Conservation (phyloP, 2,113 vertebrate genomes). For the Peromyscus polionotus region DNA sequence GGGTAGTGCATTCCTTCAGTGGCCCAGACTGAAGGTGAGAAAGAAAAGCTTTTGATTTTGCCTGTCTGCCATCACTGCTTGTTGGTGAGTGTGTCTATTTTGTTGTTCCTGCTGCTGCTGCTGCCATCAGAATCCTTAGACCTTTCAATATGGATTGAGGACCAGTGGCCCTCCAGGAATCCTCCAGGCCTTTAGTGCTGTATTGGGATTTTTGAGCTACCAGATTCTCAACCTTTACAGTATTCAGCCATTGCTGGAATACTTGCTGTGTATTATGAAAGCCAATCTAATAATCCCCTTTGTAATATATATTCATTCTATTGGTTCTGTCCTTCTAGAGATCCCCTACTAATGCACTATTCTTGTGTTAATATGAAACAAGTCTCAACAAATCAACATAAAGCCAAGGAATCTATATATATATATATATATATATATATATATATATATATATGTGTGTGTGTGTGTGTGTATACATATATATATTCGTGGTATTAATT, state of each 20-base stretch:
- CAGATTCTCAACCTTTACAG: not conserved
- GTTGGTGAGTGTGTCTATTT: not conserved
- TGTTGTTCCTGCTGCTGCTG: not conserved
- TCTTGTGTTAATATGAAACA: not conserved
- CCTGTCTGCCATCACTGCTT: not conserved
- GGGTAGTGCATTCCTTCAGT: not conserved
- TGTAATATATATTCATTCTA: not conserved
- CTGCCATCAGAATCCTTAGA: not conserved
- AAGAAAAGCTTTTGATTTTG: not conserved
- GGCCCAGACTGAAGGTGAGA: not conserved
- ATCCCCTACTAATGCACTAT: not conserved
- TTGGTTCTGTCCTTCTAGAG: not conserved
- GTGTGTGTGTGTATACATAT: too few relatives aligned
- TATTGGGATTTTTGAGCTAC: not conserved
- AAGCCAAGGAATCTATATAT: not conserved
- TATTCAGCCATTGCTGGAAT: not conserved
- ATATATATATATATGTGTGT: too few relatives aligned
- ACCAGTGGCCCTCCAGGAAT: not conserved
- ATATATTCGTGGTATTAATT: not conserved
- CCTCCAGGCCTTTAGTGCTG: not conserved
- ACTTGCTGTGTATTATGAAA: not conserved
- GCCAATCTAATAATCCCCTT: not conserved
- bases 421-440: too few relatives aligned
- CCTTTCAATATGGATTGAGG: not conserved
- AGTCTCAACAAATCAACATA: not conserved